These are phyloP conservation scores for Galago senegalensis DNA, from an alignment of 2,797 vertebrate species.

Conservation along the genomic window DNA sequence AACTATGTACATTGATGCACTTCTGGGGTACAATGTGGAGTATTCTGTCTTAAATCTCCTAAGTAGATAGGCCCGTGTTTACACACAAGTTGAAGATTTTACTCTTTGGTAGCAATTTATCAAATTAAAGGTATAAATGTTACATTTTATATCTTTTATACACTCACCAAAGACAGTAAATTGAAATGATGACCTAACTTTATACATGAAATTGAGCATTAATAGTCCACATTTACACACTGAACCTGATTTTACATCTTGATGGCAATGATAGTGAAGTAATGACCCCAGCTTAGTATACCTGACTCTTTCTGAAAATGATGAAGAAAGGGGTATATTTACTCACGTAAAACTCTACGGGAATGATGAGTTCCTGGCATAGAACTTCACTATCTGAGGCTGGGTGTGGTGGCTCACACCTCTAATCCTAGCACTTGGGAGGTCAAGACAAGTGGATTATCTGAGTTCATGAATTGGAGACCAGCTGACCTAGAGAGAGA, in stretches of 20 bases:
- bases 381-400: neutral
- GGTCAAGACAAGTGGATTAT: too few species aligned
- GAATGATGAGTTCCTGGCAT: neutral
- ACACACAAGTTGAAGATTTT: neutral
- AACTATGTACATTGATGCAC: too few species aligned
- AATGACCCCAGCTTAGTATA: fast-evolving
- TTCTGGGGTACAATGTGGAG: too few species aligned
- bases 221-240: neutral
- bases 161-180: neutral
- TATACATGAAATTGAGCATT: neutral
- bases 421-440: too few species aligned
- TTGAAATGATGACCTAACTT: neutral
- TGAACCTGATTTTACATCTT: neutral
- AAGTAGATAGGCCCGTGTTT: neutral
- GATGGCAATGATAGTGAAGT: neutral
- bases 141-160: neutral
- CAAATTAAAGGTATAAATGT: neutral
- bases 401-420: too few species aligned
- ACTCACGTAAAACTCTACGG: neutral
- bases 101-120: neutral
- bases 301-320: neutral
- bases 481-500: too few species aligned
- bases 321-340: neutral
- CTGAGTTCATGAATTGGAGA: too few species aligned
- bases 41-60: neutral